phyloP scores from a whole-genome alignment of 2,888 invertebrate species.

The Agrotis puta region DNA sequence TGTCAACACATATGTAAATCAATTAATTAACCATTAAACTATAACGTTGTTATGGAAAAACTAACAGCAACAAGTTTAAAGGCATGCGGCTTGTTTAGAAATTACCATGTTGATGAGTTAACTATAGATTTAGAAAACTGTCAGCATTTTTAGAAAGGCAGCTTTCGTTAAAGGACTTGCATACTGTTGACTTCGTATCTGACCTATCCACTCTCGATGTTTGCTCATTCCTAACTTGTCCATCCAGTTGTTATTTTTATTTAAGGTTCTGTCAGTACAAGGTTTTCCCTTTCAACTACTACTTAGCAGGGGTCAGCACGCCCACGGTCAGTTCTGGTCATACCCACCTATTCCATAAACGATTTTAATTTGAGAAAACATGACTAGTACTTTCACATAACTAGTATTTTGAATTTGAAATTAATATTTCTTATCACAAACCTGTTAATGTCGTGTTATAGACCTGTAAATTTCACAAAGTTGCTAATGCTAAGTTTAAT shows the following conservation, averaged over 20 bases:
- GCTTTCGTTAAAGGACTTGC: constrained; percentile 50
- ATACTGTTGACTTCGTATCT: constrained; percentile 34
- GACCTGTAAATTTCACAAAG: constrained; percentile 42
- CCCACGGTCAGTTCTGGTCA: constrained; percentile 47
- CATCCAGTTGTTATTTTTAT: constrained; percentile 64
- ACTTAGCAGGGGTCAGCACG: constrained; percentile 59
- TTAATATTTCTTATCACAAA: constrained; percentile 42
- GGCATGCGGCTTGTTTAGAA: constrained; percentile 57
- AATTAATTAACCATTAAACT: constrained; percentile 20
- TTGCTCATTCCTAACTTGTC: constrained; percentile 55
- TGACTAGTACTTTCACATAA: constrained; percentile 54
- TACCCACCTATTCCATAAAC: constrained; percentile 49
- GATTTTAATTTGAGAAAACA: constrained; percentile 54
- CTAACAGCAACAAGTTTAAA: constrained; percentile 31
- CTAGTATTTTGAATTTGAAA: constrained; percentile 49
- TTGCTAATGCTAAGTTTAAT: constrained; percentile 34
- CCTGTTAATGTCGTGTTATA: constrained; percentile 41
- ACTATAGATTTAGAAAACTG: constrained; percentile 60
- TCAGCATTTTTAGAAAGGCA: constrained; percentile 62
- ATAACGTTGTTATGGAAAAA: constrained; percentile 17
- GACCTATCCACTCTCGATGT: constrained; percentile 64
- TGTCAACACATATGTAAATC: neutral
- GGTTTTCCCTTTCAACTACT: constrained; percentile 73
- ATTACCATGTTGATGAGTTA: constrained; percentile 58
- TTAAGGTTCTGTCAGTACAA: constrained; percentile 50